Base-by-base conservation (phyloP, 1,140 invertebrate species). In the Pseudoatta argentina region DNA sequence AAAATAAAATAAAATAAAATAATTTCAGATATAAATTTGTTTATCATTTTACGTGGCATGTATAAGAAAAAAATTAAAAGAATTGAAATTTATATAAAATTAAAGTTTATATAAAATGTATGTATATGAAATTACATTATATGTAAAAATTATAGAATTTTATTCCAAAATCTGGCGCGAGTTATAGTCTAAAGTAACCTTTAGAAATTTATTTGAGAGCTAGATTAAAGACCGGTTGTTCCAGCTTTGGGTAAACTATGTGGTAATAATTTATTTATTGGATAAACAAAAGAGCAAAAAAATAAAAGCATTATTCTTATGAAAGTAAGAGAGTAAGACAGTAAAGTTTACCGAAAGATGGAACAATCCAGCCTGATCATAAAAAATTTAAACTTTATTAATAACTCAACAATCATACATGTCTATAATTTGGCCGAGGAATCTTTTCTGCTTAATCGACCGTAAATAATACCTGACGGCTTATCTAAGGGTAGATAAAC, bases 401-500 rank as follows among this genome's bases (percentile, higher is more conserved):
- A 24, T 48, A 69, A 69, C 1, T 51, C 21, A 51, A 69, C 18
- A 69, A 44, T 48, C 6, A 48, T 48, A 48, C 10, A n/a, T 66
- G 2, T 21, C n/a, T 93, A 96, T 86, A 96, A 94, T 87, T 95
- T 96, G 53, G 96, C 96, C 55, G 94, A 95, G 0, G 95, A 91
- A 88, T 94, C 88, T 88, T 96, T 75, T 96, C 97, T 94, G 18
- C 96, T 95, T 78, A 97, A 94, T 87, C 96, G 96, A 2, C 97
- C 97, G 87, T 97, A 96, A 88, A 98, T 98, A 34, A 97, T 96
- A n/a, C 97, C 97, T 0, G 97, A 96, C 0, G 97, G 97, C 88
- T 97, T 97, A 92, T 97, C 97, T 21, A 96, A 95, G 10, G 97
- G 97, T 39, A 97, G 95, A 90, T 97, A 97, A 18, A 98, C 97